Evolutionary conservation across 2,888 invertebrate species (phyloP).

Genomic region (Rhimphoctona megacephalus): DNA sequence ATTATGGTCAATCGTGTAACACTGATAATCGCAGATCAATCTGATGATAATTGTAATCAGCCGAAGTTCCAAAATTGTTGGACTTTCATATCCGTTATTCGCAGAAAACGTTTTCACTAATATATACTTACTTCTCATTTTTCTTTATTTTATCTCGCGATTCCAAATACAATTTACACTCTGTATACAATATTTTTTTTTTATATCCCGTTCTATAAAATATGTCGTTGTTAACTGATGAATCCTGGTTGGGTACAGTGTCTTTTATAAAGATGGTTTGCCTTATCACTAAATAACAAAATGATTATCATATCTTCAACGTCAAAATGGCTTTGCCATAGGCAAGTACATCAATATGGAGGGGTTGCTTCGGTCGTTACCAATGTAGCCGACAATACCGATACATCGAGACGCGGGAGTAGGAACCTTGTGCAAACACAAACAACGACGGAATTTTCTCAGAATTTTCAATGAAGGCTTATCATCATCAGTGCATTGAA

Average conservation of each 20-base stretch:
- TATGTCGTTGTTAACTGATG: slow-evolving; percentile 54
- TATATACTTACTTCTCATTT: slow-evolving; percentile 64
- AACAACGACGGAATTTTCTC: slow-evolving; percentile 17
- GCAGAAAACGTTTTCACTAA: background rate
- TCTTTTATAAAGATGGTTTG: slow-evolving; percentile 73
- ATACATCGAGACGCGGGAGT: slow-evolving; percentile 13
- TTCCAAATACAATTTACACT: slow-evolving; percentile 20
- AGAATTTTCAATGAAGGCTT: slow-evolving; percentile 9
- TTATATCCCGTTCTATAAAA: slow-evolving; percentile 28
- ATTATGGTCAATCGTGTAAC: background rate
- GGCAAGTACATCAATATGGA: slow-evolving; percentile 32
- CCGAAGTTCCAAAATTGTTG: background rate
- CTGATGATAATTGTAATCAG: background rate
- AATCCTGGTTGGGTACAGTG: slow-evolving; percentile 41
- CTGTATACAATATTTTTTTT: background rate
- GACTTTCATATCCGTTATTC: background rate
- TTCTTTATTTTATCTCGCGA: slow-evolving; percentile 40
- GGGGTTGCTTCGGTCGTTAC: slow-evolving; percentile 38
- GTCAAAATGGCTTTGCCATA: slow-evolving; percentile 46
- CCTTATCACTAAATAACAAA: slow-evolving; percentile 73
- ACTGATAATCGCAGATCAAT: background rate
- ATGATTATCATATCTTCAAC: slow-evolving; percentile 72
- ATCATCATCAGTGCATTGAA: slow-evolving; percentile 3
- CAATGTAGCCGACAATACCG: slow-evolving; percentile 2
- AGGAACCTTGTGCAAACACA: slow-evolving; percentile 7